Evolutionary conservation across 2,888 invertebrate species (phyloP).

Genomic region (Anagyrus pseudococci): DNA sequence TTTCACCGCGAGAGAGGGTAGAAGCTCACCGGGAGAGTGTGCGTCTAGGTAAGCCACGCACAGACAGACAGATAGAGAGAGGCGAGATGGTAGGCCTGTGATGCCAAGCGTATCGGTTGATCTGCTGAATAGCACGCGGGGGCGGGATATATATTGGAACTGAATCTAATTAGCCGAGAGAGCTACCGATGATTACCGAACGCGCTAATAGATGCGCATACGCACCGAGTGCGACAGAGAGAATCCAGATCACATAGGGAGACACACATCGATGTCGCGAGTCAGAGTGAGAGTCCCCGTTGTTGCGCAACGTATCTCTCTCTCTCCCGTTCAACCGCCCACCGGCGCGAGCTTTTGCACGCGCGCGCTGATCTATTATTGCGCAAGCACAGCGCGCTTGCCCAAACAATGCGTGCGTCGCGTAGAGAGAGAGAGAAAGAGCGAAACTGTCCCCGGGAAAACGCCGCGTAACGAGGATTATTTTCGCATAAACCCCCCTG

Average conservation of each 20-base stretch:
- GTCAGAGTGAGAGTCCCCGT: conserved; percentile 5
- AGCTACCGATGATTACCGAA: conserved; percentile 17
- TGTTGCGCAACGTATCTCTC: not conserved
- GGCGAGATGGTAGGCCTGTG: too few species aligned
- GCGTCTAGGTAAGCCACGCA: too few species aligned
- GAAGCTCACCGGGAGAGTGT: not conserved
- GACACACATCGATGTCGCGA: not conserved
- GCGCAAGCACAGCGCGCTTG: not conserved
- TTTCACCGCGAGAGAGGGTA: not conserved
- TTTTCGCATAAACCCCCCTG: conserved; percentile 13
- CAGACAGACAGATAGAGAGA: too few species aligned
- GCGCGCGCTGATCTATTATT: not conserved
- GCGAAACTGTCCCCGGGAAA: too few species aligned
- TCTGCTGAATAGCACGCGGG: too few species aligned
- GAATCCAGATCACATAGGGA: not conserved
- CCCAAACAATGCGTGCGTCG: not conserved
- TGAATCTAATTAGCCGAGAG: conserved; percentile 21
- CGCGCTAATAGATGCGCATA: conserved; percentile 16
- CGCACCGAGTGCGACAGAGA: too few species aligned
- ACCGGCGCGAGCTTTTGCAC: not conserved
- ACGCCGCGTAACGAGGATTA: conserved; percentile 13
- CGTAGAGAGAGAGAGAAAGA: not conserved
- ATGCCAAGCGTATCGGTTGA: too few species aligned
- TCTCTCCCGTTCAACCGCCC: not conserved
- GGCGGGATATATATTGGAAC: too few species aligned